Base-by-base conservation (phyloP, 2,888 invertebrate species). In the Tipula lateralis region DNA sequence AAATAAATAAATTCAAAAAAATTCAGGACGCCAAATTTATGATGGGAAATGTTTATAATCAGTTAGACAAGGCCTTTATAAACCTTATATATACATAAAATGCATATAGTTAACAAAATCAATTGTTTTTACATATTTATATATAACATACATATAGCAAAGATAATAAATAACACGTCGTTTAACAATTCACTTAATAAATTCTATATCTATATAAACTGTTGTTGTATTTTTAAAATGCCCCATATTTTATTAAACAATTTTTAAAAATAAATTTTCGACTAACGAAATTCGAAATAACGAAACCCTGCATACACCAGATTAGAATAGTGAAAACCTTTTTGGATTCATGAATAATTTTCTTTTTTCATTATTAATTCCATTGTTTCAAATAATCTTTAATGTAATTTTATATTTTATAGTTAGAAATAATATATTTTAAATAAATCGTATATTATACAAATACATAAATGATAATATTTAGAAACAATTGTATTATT, bases 341-440 rank as follows among this genome's bases (percentile, higher is more conserved):
- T 66, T 24, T 19, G 3, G 9, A 24, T 66, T n/a, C n/a, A n/a
- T n/a, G n/a, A n/a, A n/a, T 24, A 24, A 66, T 66, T 66, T 66
- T 66, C n/a, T n/a, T n/a, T n/a, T n/a, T n/a, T n/a, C n/a, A n/a
- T n/a, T n/a, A n/a, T n/a, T n/a, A n/a, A n/a, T n/a, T n/a, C n/a
- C 19, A 24, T 66, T 66, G 9, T 24, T 66, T 66, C 9, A 66
- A 66, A 9, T 66, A 66, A 66, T 24, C 66, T 66, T 24, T 66
- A 66, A 66, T 66, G 66, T 66, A 66, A 66, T 66, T 66, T 66
- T 50, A 16, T 50, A 50, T 50, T 50, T 50, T 66, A 24, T 66
- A 66, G 66, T 66, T 66, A 66, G 66, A 66, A 66, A 66, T 66
- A 66, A 24, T 66, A 66, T 66, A 66, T 66, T 66, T 44, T 66